These are phyloP conservation scores for Zalophus californianus DNA, from an alignment of 2,797 vertebrate species.

Conservation along the genomic window DNA sequence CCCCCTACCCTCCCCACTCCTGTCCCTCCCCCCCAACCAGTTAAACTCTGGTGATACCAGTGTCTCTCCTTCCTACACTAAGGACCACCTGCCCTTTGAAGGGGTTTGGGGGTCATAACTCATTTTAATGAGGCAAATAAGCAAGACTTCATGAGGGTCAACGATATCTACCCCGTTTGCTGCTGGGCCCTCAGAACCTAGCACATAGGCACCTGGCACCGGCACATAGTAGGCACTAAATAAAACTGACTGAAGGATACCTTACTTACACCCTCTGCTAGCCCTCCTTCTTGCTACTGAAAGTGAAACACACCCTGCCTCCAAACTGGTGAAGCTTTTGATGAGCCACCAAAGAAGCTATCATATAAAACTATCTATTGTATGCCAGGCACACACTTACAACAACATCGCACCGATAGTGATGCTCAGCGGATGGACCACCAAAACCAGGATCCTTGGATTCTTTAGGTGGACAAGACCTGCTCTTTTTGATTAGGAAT, in stretches of 20 bases:
- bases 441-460: background rate
- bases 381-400: background rate
- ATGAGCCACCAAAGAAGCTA: background rate
- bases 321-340: background rate
- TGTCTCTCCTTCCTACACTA: background rate
- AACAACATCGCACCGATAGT: background rate
- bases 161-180: background rate
- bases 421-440: background rate
- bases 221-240: background rate
- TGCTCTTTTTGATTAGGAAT: background rate
- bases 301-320: background rate
- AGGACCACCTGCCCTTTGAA: background rate
- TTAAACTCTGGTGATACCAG: background rate
- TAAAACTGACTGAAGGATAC: background rate
- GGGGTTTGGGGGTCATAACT: background rate
- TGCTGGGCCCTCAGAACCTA: background rate
- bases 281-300: background rate
- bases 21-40: background rate
- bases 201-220: background rate
- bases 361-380: background rate
- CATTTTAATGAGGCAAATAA: background rate
- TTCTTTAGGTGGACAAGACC: background rate
- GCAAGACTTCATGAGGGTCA: background rate
- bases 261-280: background rate
- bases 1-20: background rate